A percentile compares a stretch with the other conserved stretches of the same genome.
Conservation (phyloP, 1,140 invertebrate genomes). For the Triops cancriformis region DNA sequence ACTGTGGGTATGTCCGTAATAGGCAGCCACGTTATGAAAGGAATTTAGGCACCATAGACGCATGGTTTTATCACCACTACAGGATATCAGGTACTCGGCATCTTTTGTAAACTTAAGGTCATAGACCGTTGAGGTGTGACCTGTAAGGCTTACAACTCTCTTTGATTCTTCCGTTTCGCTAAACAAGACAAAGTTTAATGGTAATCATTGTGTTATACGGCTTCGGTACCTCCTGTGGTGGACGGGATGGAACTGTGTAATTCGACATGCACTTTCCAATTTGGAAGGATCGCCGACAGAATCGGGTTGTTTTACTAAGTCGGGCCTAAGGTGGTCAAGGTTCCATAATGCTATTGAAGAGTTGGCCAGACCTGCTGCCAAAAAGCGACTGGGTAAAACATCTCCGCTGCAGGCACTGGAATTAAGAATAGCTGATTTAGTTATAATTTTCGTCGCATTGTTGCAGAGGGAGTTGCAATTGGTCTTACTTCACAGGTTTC, state of each 20-base stretch:
- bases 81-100: slow-evolving; percentile 55
- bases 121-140: slow-evolving; percentile 63
- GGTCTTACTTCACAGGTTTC: background rate
- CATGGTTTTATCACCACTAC: slow-evolving; percentile 67
- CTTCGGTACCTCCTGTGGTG: background rate
- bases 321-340: background rate
- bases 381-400: background rate
- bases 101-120: slow-evolving; percentile 55
- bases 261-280: background rate
- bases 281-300: background rate
- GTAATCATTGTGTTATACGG: background rate
- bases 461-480: background rate
- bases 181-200: background rate
- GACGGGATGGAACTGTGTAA: background rate
- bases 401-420: background rate
- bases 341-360: slow-evolving; percentile 2
- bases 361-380: background rate
- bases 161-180: background rate
- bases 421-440: background rate
- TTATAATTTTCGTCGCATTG: background rate
- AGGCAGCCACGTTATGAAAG: slow-evolving; percentile 57
- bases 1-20: slow-evolving; percentile 74
- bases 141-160: slow-evolving; percentile 43
- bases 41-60: slow-evolving; percentile 58
- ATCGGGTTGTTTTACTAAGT: background rate